These are phyloP conservation scores for Leptestheria dahalacensis DNA, from an alignment of 1,140 invertebrate genomes.

Conservation along the genomic window DNA sequence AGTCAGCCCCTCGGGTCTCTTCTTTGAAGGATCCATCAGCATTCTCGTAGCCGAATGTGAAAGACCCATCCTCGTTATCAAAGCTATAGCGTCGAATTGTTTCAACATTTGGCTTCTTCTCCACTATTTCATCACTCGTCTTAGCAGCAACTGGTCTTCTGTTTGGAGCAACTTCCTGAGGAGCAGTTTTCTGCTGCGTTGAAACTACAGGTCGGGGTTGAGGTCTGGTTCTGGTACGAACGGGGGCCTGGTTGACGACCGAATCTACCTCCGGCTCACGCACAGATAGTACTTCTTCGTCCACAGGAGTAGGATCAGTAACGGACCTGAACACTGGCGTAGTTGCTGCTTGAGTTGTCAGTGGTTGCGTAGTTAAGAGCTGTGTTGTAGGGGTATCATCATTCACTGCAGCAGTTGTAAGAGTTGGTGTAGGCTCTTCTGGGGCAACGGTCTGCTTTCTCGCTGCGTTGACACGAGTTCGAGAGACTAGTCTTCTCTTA, in stretches of 20 bases:
- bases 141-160: background rate
- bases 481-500: background rate
- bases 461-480: background rate
- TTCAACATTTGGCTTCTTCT: constrained; percentile 14
- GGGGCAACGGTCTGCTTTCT: background rate
- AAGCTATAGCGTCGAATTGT: constrained; percentile 23
- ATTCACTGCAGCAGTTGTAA: too few species aligned
- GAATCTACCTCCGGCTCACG: background rate
- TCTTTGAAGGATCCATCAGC: constrained; percentile 81
- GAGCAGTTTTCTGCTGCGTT: too few species aligned
- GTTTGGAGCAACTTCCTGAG: constrained; percentile 23
- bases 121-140: background rate
- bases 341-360: background rate
- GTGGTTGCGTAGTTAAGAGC: background rate
- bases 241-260: background rate
- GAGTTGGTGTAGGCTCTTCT: background rate
- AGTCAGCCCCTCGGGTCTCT: constrained; percentile 68
- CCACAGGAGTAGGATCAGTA: background rate
- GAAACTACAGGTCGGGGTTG: constrained; percentile 13
- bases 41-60: constrained; percentile 77
- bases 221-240: constrained; percentile 23
- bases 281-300: too few species aligned
- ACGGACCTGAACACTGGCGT: background rate
- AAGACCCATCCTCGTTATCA: constrained; percentile 44
- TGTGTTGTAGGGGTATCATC: too few species aligned